Base-by-base conservation (phyloP, 2,888 invertebrate species). In the Orchestes rusci region DNA sequence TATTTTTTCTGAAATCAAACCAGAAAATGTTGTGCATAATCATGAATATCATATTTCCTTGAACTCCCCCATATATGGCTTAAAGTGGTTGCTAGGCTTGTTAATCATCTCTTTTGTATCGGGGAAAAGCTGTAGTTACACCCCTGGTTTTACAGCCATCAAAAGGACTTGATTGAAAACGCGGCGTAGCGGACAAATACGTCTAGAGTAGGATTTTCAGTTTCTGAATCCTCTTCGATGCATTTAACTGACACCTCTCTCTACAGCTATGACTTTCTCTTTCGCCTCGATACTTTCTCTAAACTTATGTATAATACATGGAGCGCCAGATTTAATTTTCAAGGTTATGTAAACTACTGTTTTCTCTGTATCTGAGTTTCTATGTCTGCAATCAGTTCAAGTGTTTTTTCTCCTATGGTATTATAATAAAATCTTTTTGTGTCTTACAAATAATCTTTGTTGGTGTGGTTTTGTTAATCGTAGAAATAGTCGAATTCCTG, bases 81-180 rank as follows among this genome's bases (percentile, higher is more conserved):
- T n/a, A n/a, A n/a, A n/a, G n/a, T n/a, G n/a, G n/a, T n/a, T n/a
- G n/a, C n/a, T n/a, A n/a, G n/a, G n/a, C n/a, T 34, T 15, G n/a
- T n/a, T 40, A 40, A 53, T 49, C 49, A 53, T 46, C 50, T 53
- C 53, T 53, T 56, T 56, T 54, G 54, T 56, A 53, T 57, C 55
- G 51, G 54, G 52, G 31, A 54, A 56, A 55, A 52, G 57, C 45
- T 47, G 55, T 47, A 39, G 54, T 52, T 55, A 52, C 56, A 55
- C 53, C 50, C 31, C 44, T 46, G 45, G 41, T 38, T 45, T 45
- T 40, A 46, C 28, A 42, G 44, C 35, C 46, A 61, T 66, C 64
- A 64, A 64, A 64, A 60, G 63, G 61, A 63, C 62, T 65, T 66
- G 65, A 66, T 66, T 66, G 65, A 66, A 66, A 66, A 66, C 63